Evolutionary conservation across 2,113 vertebrate species (phyloP), one percentile per base, ranked within the genome.

Genomic region (Cynopterus brachyotis): DNA sequence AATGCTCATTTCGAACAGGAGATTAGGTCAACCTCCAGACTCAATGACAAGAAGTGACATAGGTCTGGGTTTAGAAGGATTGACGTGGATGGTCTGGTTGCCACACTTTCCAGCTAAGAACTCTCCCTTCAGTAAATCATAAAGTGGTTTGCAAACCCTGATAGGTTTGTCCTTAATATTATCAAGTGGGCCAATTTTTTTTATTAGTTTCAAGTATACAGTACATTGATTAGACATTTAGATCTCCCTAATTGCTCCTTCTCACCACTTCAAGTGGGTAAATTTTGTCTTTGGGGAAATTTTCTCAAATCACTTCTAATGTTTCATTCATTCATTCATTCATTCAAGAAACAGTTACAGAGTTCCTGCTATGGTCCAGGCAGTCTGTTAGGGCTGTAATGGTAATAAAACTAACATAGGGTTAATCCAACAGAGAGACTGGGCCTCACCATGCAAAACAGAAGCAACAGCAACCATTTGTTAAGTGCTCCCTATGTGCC

Each of bases 201-300:
- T 50, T 50, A 50, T 50, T 50, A 16, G 50, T 50, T 50, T 50
- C 50, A 50, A 50, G 50, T 16, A 50, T 50, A 15, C 15, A 50
- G 50, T 50, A 50, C 50, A 50, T 50, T 50, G 15, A 16, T 50
- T 50, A 50, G 50, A 50, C 50, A 50, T 50, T 50, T 50, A 50
- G 50, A 50, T 16, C 50, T 50, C 50, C 50, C 15, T 50, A 50
- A 50, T 50, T 50, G 50, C 50, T 50, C 4, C 13, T 50, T 50
- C 50, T 5, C 13, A 16, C 50, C 50, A 16, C 50, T 50, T 60
- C 75, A 66, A 80, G 28, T 35, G 40, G 16, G 28, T 53, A 20
- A n/a, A 76, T 89, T 94, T 59, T 69, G n/a, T 50, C 42, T 94
- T 59, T n/a, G 28, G 73, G n/a, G 28, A 86, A 85, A 78, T 72